Evolutionary conservation across 2,888 invertebrate genomes (phyloP), one percentile per base, ranked within the genome.

Genomic region (Brachyopa scutellaris): DNA sequence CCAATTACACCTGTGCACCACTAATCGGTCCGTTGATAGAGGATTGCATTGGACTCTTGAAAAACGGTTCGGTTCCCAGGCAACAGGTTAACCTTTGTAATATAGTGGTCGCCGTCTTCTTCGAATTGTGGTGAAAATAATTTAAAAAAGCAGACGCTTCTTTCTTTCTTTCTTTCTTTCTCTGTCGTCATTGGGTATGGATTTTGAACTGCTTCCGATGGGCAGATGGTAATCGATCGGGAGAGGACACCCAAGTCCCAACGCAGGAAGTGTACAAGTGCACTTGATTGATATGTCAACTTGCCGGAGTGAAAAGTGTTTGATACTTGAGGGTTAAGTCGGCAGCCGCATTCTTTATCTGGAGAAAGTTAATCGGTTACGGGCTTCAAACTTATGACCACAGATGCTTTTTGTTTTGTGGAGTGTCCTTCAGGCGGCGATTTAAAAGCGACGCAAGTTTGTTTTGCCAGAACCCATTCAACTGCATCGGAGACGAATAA

Each of bases 261-360:
- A 42, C 45, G 38, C 74, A 69, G 69, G 76, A 66, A 70, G 61
- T 59, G 69, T 23, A 72, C 73, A 72, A 82, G 66, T 77, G 53
- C 82, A 47, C 77, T 77, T 82, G 82, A 82, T 82, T 82, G 77
- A 82, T 82, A 77, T 72, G 82, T 82, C 76, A 77, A 80, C 69
- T 69, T 47, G 45, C 40, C 15, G 15, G 51, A 62, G 55, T 40
- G 62, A 57, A 69, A 53, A 70, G 64, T 66, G 53, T 57, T 78
- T 59, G 57, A 29, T 66, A 72, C 59, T 66, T 26, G 47, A 70
- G 55, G 64, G n/a, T n/a, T n/a, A n/a, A n/a, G n/a, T n/a, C n/a
- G n/a, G n/a, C n/a, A n/a, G n/a, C n/a, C 42, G 40, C 23, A 49
- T 74, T 38, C 38, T 15, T 55, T 21, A 17, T 64, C 33, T 38